Evolutionary conservation across 2,797 vertebrate genomes (phyloP), one percentile per base, ranked within the genome.

Genomic region (Cynodonichthys magdalenae): DNA sequence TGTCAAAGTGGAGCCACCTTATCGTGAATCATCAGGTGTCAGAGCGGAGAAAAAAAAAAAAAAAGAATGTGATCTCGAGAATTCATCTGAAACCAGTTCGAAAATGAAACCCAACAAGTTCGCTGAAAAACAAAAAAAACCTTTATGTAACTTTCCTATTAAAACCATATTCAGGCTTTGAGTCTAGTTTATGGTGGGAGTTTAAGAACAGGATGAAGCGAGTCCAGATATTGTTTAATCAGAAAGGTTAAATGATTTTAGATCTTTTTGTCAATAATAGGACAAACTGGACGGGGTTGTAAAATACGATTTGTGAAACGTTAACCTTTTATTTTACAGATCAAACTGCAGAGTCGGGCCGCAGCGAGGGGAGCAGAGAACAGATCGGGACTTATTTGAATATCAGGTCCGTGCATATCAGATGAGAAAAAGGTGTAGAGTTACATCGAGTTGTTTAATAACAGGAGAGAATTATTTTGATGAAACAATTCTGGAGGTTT

Each of bases 1-100:
- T 36, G 12, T 15, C 20, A 15, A 36, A 51, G 18, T 42, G 36
- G 49, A 68, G 60, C 27, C 7, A 9, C 5, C 42, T 31, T 1
- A 5, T 52, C 58, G 29, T 63, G 34, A 70, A 63, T 70, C 59
- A 63, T 5, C 0, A 5, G 11, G 5, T 36, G 66, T 65, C 62
- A 24, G 6, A 0, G n/a, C 3, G 11, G 0, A 0, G 20, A 41
- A 31, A 3, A 24, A 24, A 24, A 24, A 24, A 24, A 24, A 3
- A 6, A 7, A 64, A 62, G 60, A 67, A 76, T 73, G 59, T 20
- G 55, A 56, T 0, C 1, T 11, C 11, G 24, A 12, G 68, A 54
- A 79, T 81, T 76, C 75, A 50, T 70, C 64, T 14, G n/a, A 65
- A 82, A 84, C 77, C 63, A 61, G 75, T 83, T 72, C 63, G 51